Conservation (phyloP, 2,113 vertebrate genomes). For the Perca flavescens region DNA sequence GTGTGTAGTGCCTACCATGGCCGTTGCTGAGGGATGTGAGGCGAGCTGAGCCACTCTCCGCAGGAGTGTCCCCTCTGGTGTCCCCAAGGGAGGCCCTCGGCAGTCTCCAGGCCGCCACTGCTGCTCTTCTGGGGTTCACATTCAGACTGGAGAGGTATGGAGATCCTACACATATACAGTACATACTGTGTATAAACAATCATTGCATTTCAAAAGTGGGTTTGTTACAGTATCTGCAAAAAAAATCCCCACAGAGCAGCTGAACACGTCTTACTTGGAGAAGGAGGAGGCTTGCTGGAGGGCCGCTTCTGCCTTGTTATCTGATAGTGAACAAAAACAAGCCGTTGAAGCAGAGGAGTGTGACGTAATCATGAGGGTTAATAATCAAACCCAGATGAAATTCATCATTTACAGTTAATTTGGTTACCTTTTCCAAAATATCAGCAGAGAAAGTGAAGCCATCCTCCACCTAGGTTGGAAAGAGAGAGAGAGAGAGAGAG, state of each 20-base stretch:
- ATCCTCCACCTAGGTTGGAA: slow-evolving; percentile 85
- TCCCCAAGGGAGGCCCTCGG: slow-evolving; percentile 82
- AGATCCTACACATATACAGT: slow-evolving; percentile 84
- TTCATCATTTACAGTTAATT: background rate
- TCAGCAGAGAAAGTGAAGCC: slow-evolving; percentile 84
- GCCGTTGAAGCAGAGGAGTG: background rate
- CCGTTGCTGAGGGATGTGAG: slow-evolving; percentile 88
- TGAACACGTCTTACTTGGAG: slow-evolving; percentile 86
- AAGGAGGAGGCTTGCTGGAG: slow-evolving; percentile 84
- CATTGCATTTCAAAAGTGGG: background rate
- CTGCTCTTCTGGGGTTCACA: slow-evolving; percentile 82
- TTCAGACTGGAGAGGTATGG: slow-evolving; percentile 88
- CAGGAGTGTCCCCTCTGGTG: slow-evolving; percentile 58
- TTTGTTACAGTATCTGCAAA: background rate
- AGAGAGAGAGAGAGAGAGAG: background rate
- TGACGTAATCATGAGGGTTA: background rate
- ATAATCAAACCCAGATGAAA: background rate
- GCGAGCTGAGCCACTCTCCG: slow-evolving; percentile 70
- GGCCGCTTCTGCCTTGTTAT: slow-evolving; percentile 83
- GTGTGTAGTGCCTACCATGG: slow-evolving; percentile 51
- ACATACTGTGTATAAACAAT: slow-evolving; percentile 10
- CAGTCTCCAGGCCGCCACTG: slow-evolving; percentile 84
- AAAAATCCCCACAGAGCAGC: background rate
- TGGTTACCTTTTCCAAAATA: slow-evolving; percentile 86
- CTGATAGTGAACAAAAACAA: slow-evolving; percentile 77